phyloP scores from a whole-genome alignment of 2,113 vertebrate genomes.

The Mohoua ochrocephala region DNA sequence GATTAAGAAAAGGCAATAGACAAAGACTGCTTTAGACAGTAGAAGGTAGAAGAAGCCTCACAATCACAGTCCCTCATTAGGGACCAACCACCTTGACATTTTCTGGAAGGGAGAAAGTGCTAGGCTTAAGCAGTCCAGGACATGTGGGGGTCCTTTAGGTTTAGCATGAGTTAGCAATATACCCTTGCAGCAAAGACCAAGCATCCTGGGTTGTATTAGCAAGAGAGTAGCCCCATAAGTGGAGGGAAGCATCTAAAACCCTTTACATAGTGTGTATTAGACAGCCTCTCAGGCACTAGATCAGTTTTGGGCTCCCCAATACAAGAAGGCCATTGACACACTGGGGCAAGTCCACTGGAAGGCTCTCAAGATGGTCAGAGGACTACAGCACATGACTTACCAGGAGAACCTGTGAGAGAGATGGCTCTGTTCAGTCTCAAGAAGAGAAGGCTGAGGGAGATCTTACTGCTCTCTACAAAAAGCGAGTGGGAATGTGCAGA shows the following conservation, averaged over 20 bases:
- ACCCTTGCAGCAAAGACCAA: neutral
- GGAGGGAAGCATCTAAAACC: neutral
- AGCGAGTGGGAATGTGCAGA: neutral
- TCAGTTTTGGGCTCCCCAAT: neutral
- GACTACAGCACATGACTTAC: neutral
- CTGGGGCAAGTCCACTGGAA: neutral
- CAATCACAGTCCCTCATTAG: neutral
- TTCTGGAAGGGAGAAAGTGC: neutral
- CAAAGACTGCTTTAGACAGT: neutral
- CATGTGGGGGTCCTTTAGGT: neutral
- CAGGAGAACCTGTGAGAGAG: neutral
- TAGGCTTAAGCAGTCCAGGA: neutral
- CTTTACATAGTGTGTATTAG: neutral
- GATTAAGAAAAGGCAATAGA: neutral
- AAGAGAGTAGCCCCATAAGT: neutral
- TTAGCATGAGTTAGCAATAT: neutral
- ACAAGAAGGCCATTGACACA: neutral
- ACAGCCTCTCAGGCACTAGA: neutral
- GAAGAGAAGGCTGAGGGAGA: neutral
- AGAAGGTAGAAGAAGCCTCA: neutral
- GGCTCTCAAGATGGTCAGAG: neutral
- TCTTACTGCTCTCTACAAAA: neutral
- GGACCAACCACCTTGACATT: neutral
- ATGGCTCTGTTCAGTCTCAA: neutral
- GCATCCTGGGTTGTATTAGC: fast-evolving